phyloP scores from a whole-genome alignment of 2,888 invertebrate genomes.

The Teleogryllus oceanicus region DNA sequence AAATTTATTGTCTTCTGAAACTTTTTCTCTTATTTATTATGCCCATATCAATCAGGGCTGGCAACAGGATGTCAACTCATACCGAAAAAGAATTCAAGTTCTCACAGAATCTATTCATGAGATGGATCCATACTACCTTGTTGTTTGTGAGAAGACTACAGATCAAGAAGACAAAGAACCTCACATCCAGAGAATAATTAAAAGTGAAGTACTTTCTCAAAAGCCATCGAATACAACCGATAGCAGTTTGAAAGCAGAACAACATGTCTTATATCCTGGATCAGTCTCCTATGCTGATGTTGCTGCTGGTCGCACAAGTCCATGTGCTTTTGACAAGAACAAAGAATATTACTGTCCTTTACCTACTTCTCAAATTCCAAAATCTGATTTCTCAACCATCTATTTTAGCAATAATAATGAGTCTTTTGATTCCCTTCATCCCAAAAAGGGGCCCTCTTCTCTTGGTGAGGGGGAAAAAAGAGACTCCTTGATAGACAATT shows the following conservation, averaged over 20 bases:
- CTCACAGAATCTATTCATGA: conserved; percentile 68
- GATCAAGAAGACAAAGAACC: conserved; percentile 27
- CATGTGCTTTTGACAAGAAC: conserved; percentile 25
- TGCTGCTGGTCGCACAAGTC: conserved; percentile 57
- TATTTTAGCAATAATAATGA: no score
- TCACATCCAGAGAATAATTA: conserved; percentile 31
- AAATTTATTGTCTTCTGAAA: no score
- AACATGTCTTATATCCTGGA: not conserved
- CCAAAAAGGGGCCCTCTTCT: no score
- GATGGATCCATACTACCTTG: conserved; percentile 67
- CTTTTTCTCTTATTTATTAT: no score
- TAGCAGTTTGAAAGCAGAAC: not conserved
- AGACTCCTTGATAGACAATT: no score
- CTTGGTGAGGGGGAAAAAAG: no score
- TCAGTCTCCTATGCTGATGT: conserved; percentile 62
- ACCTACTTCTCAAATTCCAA: no score
- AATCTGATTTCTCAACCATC: no score
- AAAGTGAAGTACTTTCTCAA: conserved; percentile 50
- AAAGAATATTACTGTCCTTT: no score
- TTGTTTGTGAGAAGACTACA: conserved; percentile 31
- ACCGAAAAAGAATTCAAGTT: conserved; percentile 67
- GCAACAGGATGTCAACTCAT: conserved; percentile 61
- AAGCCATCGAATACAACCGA: conserved; percentile 23
- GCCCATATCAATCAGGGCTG: conserved; percentile 53
- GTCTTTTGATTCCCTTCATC: no score